These are phyloP conservation scores for Ceyx melanurus DNA, from an alignment of 2,113 vertebrate species.

Conservation along the genomic window DNA sequence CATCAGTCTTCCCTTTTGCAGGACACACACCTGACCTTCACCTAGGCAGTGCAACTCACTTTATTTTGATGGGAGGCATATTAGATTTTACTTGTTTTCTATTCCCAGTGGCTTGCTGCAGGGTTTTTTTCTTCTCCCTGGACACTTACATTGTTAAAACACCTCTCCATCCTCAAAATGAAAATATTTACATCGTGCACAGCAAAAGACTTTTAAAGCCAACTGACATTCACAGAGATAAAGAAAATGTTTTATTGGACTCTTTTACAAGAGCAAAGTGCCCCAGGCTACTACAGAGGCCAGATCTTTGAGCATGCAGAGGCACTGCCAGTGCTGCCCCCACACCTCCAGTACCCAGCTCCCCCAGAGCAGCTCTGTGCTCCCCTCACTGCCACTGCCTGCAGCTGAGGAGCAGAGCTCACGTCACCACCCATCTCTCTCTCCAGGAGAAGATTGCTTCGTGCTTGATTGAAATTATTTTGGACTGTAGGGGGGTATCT, in stretches of 20 bases:
- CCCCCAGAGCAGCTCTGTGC: not conserved
- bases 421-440: not conserved
- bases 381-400: not conserved
- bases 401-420: not conserved
- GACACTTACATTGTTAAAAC: not conserved
- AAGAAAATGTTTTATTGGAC: not conserved
- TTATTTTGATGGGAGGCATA: not conserved
- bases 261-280: not conserved
- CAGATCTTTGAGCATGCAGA: not conserved
- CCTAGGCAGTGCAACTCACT: not conserved
- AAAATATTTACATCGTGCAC: not conserved
- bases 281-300: not conserved
- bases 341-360: not conserved
- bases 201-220: not conserved
- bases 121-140: not conserved
- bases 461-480: not conserved
- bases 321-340: not conserved
- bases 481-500: not conserved
- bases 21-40: not conserved
- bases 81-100: not conserved
- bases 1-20: not conserved
- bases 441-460: not conserved
- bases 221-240: not conserved
- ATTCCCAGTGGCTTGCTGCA: not conserved
- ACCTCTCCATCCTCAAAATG: not conserved